Percentiles rank a stretch among this genome's conserved stretches.
Conservation (phyloP, 2,113 vertebrate genomes). For the Aphyosemion australe region DNA sequence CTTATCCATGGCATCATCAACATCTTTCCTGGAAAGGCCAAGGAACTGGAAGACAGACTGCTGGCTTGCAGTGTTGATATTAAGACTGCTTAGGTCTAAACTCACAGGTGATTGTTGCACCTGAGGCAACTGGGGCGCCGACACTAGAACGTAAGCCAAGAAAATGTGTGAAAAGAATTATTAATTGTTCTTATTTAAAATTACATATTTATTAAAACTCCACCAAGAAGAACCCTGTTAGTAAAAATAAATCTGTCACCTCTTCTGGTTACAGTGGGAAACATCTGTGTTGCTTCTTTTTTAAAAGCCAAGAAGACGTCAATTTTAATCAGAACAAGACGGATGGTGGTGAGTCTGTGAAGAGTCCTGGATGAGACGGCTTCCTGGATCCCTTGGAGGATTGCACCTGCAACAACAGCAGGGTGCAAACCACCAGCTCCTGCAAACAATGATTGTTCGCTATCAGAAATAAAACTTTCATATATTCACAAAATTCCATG, state of each 20-base stretch:
- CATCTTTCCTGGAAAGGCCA: too few species aligned
- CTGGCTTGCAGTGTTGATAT: not conserved
- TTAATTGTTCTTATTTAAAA: too few species aligned
- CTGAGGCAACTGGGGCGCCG: not conserved
- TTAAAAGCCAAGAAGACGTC: conserved; percentile 67
- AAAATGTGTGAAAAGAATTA: not conserved
- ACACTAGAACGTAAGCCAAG: not conserved
- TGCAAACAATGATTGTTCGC: conserved; percentile 20
- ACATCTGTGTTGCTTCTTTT: conserved; percentile 36
- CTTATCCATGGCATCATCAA: conserved; percentile 37
- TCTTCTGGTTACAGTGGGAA: conserved; percentile 12
- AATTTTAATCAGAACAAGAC: too few species aligned
- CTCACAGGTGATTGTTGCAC: not conserved
- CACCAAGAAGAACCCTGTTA: too few species aligned
- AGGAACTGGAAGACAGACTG: conserved; percentile 49
- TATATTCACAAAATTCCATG: not conserved
- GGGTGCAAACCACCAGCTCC: conserved; percentile 54
- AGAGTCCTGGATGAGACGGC: conserved; percentile 7
- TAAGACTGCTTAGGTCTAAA: not conserved
- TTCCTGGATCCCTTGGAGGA: conserved; percentile 55
- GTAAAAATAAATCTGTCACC: conserved; percentile 36
- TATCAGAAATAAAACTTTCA: not conserved
- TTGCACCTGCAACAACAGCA: conserved; percentile 48
- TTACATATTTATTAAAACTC: too few species aligned
- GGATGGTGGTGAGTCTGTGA: conserved; percentile 34